Evolutionary conservation across 2,888 invertebrate genomes (phyloP).

Genomic region (Thera britannica): DNA sequence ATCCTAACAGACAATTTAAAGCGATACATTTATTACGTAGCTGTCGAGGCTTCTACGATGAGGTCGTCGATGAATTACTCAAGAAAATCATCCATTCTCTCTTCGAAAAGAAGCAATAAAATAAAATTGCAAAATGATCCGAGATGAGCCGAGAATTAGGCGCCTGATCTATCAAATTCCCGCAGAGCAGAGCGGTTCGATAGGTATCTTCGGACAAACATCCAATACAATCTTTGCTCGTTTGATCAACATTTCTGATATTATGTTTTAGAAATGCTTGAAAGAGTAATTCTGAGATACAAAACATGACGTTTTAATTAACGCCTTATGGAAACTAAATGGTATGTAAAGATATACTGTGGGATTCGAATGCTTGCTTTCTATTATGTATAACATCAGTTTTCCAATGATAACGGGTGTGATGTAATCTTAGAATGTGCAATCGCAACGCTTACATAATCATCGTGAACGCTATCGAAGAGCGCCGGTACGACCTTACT

Average conservation of each 20-base stretch:
- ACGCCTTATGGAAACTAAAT: slow-evolving; percentile 27
- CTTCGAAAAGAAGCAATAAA: no score
- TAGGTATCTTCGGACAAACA: no score
- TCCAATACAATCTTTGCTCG: no score
- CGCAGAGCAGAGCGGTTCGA: no score
- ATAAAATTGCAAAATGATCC: no score
- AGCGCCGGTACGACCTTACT: slow-evolving; percentile 77
- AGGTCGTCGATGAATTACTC: no score
- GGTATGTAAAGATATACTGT: slow-evolving; percentile 9
- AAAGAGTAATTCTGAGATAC: background rate
- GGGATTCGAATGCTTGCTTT: slow-evolving; percentile 25
- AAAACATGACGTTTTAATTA: slow-evolving; percentile 9
- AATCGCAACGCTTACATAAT: slow-evolving; percentile 71
- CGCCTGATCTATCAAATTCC: no score
- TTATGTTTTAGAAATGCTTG: background rate
- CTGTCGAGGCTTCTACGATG: no score
- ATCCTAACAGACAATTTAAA: no score
- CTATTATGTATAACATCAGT: slow-evolving; percentile 25
- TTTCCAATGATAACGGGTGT: slow-evolving; percentile 43
- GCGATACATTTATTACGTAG: no score
- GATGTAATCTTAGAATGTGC: slow-evolving; percentile 43
- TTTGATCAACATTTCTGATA: background rate
- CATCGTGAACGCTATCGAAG: slow-evolving; percentile 67
- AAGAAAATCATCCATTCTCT: no score
- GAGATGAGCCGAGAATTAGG: no score